Base-by-base conservation (phyloP, 2,888 invertebrate genomes). In the Lymantria monacha region DNA sequence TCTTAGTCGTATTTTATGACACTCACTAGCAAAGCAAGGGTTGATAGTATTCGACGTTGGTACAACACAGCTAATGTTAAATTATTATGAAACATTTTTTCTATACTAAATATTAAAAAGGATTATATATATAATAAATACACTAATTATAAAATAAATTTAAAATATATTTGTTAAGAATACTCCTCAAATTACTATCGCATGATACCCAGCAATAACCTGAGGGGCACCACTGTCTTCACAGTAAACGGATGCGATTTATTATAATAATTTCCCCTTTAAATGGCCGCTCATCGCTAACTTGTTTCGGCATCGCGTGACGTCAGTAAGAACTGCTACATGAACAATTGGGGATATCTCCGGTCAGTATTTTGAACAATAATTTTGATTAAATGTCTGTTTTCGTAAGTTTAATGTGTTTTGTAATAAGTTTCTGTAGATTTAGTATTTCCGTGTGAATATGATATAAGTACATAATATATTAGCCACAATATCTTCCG, bases 191-290 rank as follows among this genome's bases (percentile, higher is more conserved):
- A 81, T 73, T 79, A 77, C 51, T 71, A 67, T 87, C 70, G 87
- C 87, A 83, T 87, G 87, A 61, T 70, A 55, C 57, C 54, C 51
- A n/a, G 69, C 77, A 69, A 83, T 87, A 81, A 85, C 61, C 45
- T 51, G 53, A 22, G 53, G 64, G 54, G 70, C 74, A 70, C 72
- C 62, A 72, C 79, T 81, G 82, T 83, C 81, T 83, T 80, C 76
- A 62, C 70, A 51, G 69, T 72, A 74, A 80, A 68, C 80, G 83
- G 80, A 76, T 74, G 72, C 79, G 67, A 83, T 86, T 83, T 81
- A 80, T 86, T 79, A 80, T 77, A 78, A 84, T 79, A 81, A 82
- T 83, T 76, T 78, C 75, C 79, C 71, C 71, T 77, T 80, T 73
- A 79, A 83, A 82, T 73, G 73, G 69, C 69, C 46, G 55, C 51